phyloP scores from a whole-genome alignment of 2,888 invertebrate genomes.

The Graphium colonna region DNA sequence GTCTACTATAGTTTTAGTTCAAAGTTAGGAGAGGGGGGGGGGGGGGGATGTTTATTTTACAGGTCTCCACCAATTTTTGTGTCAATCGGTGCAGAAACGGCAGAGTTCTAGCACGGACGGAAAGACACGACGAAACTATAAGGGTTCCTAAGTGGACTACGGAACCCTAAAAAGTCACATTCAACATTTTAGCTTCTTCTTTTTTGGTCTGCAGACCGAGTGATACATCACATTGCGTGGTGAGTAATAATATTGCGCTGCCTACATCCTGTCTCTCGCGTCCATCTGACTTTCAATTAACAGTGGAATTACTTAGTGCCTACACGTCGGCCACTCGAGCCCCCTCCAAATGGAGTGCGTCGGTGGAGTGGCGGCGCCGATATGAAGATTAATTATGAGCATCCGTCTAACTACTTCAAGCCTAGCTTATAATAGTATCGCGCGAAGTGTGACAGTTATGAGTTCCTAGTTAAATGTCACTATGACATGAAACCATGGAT shows the following conservation, averaged over 20 bases:
- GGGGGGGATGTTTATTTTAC: no score
- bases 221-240: slow-evolving; percentile 19
- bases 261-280: slow-evolving; percentile 18
- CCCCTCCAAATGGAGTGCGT: slow-evolving; percentile 10
- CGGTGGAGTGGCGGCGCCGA: slow-evolving; percentile 4
- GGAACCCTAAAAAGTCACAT: no score
- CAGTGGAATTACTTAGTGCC: slow-evolving; percentile 16
- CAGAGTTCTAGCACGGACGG: no score
- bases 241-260: slow-evolving; percentile 19
- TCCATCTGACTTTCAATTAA: slow-evolving; percentile 22
- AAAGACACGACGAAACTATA: no score
- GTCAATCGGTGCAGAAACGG: no score
- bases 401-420: slow-evolving; percentile 5
- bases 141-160: no score
- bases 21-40: no score
- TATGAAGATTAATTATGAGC: slow-evolving; percentile 22
- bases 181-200: neutral
- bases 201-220: slow-evolving; percentile 12
- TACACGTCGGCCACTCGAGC: slow-evolving; percentile 14
- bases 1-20: no score
- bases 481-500: no score
- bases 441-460: slow-evolving; percentile 7
- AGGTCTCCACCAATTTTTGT: no score
- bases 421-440: slow-evolving; percentile 34
- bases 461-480: no score